phyloP scores from a whole-genome alignment of 2,113 vertebrate species.

The Tychaedon coryphoeus region DNA sequence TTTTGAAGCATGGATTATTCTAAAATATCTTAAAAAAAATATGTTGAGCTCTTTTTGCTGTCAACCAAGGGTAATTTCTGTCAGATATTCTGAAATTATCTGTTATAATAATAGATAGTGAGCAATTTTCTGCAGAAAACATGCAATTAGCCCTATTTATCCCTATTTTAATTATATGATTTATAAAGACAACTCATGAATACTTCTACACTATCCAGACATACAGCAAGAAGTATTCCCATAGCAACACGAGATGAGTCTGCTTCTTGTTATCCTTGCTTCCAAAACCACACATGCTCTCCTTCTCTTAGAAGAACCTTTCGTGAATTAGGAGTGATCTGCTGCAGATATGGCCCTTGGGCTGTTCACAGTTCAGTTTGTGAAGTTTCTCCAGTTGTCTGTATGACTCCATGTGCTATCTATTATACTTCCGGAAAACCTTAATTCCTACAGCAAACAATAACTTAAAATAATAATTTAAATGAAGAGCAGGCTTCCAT shows the following conservation, averaged over 20 bases:
- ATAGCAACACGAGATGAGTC: not conserved
- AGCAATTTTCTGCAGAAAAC: not conserved
- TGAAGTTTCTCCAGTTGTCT: not conserved
- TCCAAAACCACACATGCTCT: not conserved
- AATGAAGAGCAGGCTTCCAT: not conserved
- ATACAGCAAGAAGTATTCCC: not conserved
- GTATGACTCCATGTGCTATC: not conserved
- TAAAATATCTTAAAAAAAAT: not conserved
- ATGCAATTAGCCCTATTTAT: not conserved
- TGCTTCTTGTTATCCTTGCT: conserved; percentile 12
- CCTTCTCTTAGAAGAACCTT: not conserved
- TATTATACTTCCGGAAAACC: not conserved
- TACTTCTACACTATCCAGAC: not conserved
- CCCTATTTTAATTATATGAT: not conserved
- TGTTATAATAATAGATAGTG: not conserved
- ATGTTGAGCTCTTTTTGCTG: not conserved
- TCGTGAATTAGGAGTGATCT: conserved; percentile 11
- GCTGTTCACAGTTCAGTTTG: not conserved
- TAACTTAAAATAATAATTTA: not conserved
- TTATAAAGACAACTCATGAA: not conserved
- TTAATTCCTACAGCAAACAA: not conserved
- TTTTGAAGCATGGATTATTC: not conserved
- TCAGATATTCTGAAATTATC: not conserved
- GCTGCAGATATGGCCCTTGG: not conserved
- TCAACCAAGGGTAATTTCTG: not conserved